phyloP scores from a whole-genome alignment of 2,888 invertebrate genomes.

The Coleophora deauratella region DNA sequence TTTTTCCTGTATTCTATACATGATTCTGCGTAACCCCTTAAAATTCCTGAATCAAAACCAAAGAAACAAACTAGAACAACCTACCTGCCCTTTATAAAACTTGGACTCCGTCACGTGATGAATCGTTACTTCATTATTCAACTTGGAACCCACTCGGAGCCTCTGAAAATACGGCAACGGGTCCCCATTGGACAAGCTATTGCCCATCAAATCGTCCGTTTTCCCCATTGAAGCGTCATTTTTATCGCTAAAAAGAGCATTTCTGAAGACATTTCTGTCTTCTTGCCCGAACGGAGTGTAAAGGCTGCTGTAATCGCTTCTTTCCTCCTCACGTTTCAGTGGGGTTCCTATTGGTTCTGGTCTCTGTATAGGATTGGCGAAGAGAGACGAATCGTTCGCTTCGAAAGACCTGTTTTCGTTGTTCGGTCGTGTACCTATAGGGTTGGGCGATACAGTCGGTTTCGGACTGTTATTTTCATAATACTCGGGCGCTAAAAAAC shows the following conservation, averaged over 20 bases:
- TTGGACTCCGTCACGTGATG: conserved; percentile 65
- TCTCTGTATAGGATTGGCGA: conserved; percentile 40
- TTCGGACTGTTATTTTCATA: conserved; percentile 44
- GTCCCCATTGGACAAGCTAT: conserved; percentile 43
- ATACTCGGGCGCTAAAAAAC: conserved; percentile 46
- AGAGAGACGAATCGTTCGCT: conserved; percentile 38
- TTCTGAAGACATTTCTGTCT: conserved; percentile 53
- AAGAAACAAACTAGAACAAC: conserved; percentile 12
- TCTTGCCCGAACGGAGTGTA: conserved; percentile 63
- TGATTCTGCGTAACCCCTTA: too few relatives aligned
- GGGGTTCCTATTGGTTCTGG: conserved; percentile 54
- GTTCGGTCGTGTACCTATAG: conserved; percentile 53
- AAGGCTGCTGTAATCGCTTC: conserved; percentile 25
- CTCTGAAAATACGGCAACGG: conserved; percentile 61
- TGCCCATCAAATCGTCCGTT: conserved; percentile 24
- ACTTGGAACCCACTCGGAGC: conserved; percentile 52
- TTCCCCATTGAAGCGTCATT: conserved; percentile 21
- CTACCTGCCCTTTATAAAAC: conserved; percentile 57
- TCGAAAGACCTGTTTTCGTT: conserved; percentile 28
- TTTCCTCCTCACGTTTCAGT: conserved; percentile 27
- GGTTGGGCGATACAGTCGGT: conserved; percentile 53
- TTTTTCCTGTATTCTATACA: too few relatives aligned
- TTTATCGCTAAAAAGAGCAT: conserved; percentile 53
- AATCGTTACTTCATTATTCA: conserved; percentile 62
- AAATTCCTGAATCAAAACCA: too few relatives aligned